Evolutionary conservation across 2,888 invertebrate species (phyloP).

Genomic region (Chrysomela aeneicollis): DNA sequence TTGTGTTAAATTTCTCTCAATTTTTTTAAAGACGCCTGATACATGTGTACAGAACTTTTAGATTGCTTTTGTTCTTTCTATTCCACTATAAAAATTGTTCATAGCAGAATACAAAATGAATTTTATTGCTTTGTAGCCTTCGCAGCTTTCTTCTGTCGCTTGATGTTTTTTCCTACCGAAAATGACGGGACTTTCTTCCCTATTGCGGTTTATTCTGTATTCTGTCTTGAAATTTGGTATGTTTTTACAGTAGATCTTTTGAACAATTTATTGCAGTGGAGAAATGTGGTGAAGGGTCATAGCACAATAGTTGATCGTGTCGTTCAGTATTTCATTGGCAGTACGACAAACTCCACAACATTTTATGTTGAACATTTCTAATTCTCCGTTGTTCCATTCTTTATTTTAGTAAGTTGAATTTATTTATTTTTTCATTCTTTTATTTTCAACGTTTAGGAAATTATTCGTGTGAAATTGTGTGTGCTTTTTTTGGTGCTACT

Average conservation of each 20-base stretch:
- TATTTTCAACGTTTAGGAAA: slow-evolving; percentile 7
- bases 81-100: neutral
- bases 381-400: slow-evolving; percentile 53
- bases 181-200: neutral
- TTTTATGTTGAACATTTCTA: slow-evolving; percentile 68
- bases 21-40: too few relatives aligned
- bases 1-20: too few relatives aligned
- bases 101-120: neutral
- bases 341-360: slow-evolving; percentile 69
- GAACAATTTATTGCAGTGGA: slow-evolving; percentile 63
- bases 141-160: slow-evolving; percentile 2
- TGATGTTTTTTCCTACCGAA: neutral
- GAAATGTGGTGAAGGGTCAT: slow-evolving; percentile 64
- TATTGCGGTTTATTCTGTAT: slow-evolving; percentile 17
- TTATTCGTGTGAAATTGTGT: neutral
- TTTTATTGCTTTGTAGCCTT: neutral
- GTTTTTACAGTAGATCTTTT: slow-evolving; percentile 26
- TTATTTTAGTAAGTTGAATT: slow-evolving; percentile 56
- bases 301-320: slow-evolving; percentile 70
- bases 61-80: neutral
- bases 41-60: too few relatives aligned
- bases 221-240: slow-evolving; percentile 13
- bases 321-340: slow-evolving; percentile 71
- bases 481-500: neutral
- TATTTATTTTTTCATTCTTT: slow-evolving; percentile 43